Conservation (phyloP, 92 coral and sea anemone genomes). For the Paramuricea clavata region DNA sequence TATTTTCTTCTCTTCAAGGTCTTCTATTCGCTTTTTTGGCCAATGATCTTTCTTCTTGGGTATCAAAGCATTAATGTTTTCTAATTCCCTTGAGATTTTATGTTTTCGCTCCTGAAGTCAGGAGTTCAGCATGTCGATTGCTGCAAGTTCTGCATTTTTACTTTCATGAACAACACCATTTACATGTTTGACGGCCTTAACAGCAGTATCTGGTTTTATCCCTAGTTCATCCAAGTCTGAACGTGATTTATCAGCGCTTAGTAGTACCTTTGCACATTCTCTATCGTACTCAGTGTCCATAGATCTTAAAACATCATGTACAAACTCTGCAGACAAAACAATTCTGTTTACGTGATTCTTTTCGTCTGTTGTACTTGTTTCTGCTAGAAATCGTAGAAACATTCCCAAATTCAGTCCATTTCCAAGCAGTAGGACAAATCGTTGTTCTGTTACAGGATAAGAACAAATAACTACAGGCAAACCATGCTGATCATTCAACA, state of each 20-base stretch:
- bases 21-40: background rate
- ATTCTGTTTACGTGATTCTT: conserved; percentile 11
- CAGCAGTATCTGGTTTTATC: conserved; percentile 47
- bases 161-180: no score
- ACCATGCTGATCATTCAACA: conserved; percentile 50
- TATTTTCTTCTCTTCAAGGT: background rate
- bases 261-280: conserved; percentile 15
- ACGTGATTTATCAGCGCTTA: no score
- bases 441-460: conserved; percentile 24
- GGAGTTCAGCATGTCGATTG: conserved; percentile 50
- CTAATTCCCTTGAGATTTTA: conserved; percentile 13
- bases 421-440: conserved; percentile 33
- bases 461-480: conserved; percentile 31
- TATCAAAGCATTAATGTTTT: conserved; percentile 26
- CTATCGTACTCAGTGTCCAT: conserved; percentile 54
- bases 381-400: background rate
- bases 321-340: conserved; percentile 28
- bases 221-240: no score
- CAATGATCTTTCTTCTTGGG: conserved; percentile 23
- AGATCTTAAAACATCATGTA: conserved; percentile 48
- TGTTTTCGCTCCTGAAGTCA: conserved; percentile 39
- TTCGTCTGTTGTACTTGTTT: conserved; percentile 9
- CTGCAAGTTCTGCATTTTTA: background rate
- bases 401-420: conserved; percentile 20
- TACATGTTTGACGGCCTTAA: no score